phyloP scores from a whole-genome alignment of 2,797 vertebrate species.

The Lepus townsendii region DNA sequence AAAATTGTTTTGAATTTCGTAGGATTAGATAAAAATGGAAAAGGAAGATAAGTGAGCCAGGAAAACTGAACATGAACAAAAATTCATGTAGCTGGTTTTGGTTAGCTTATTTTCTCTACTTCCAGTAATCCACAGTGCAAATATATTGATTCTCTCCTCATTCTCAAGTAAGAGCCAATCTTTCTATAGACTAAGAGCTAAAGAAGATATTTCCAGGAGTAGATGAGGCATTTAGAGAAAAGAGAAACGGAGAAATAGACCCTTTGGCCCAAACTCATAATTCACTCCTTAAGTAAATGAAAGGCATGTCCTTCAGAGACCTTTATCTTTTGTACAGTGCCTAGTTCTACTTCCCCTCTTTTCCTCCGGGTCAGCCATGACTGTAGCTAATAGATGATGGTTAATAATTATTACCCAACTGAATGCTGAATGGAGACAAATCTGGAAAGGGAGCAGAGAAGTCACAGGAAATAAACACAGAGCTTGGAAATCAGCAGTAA shows the following conservation, averaged over 20 bases:
- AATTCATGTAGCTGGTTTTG: not conserved
- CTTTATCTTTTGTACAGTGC: not conserved
- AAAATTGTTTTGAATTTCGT: not conserved
- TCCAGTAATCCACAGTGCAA: not conserved
- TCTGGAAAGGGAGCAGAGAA: not conserved
- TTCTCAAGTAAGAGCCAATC: not conserved
- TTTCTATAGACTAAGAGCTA: not conserved
- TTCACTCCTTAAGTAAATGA: not conserved
- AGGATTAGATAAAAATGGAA: not conserved
- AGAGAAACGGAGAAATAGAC: not conserved
- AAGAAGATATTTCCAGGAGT: not conserved
- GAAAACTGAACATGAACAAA: not conserved
- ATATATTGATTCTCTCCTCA: not conserved
- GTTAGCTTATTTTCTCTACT: slow-evolving; percentile 3
- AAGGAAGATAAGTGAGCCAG: not conserved
- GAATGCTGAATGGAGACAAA: not conserved
- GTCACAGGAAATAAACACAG: not conserved
- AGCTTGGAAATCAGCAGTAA: not conserved
- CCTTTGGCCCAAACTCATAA: not conserved
- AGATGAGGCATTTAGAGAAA: not conserved
- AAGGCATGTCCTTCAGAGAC: not conserved
- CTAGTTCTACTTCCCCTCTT: not conserved
- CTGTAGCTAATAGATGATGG: not conserved
- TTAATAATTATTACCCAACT: not conserved
- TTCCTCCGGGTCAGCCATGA: not conserved